Percentiles rank a stretch among this genome's conserved stretches.
Conservation (phyloP, 2,113 vertebrate genomes). For the Sebastes fasciatus region DNA sequence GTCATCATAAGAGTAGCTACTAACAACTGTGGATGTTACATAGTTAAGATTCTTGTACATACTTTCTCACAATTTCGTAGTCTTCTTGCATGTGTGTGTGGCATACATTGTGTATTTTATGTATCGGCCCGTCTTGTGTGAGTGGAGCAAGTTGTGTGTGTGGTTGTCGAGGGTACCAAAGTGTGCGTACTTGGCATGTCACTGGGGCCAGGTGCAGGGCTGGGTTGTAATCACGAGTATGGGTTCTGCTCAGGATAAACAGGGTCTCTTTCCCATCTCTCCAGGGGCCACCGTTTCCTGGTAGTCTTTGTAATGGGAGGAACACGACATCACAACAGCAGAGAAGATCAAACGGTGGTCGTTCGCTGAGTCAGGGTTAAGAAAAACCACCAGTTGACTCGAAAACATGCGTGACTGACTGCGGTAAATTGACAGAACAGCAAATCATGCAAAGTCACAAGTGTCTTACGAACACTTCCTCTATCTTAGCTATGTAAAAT, state of each 20-base stretch:
- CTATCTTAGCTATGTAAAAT: not conserved
- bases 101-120: constrained; percentile 8
- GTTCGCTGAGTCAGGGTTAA: constrained; percentile 80
- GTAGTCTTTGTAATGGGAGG: constrained; percentile 78
- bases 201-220: constrained; percentile 78
- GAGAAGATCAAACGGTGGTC: constrained; percentile 69
- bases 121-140: constrained; percentile 1
- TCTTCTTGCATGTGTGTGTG: not conserved
- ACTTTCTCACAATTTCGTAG: not conserved
- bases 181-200: constrained; percentile 68
- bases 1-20: not conserved
- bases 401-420: constrained; percentile 62
- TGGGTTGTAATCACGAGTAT: constrained; percentile 70
- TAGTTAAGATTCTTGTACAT: not conserved
- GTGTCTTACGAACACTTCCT: not conserved
- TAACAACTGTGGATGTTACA: not conserved
- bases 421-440: constrained; percentile 3
- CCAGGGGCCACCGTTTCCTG: constrained; percentile 78
- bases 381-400: constrained; percentile 57
- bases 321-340: constrained; percentile 75
- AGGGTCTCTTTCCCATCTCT: constrained; percentile 74
- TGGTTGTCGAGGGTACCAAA: constrained; percentile 6
- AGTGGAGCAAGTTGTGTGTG: constrained; percentile 7
- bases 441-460: not conserved
- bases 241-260: constrained; percentile 79